Percentiles rank a stretch among this genome's conserved stretches.
These are phyloP conservation scores for Metalampra italica DNA, from an alignment of 2,888 invertebrate genomes.

Conservation along the genomic window DNA sequence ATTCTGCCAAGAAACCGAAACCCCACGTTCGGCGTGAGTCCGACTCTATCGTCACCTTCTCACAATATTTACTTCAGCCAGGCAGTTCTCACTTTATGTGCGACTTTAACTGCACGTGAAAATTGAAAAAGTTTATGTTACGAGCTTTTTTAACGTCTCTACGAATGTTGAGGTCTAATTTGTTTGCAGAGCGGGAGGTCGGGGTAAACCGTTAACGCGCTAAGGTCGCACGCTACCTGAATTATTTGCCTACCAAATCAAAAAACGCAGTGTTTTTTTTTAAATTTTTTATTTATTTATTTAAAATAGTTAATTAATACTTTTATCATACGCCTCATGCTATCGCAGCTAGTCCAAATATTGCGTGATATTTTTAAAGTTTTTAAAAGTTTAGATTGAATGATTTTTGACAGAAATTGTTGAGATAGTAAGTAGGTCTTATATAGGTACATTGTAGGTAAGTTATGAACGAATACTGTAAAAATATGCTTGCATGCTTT, in stretches of 20 bases:
- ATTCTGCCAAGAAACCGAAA: background rate
- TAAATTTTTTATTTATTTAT: too few relatives aligned
- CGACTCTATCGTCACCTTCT: constrained; percentile 38
- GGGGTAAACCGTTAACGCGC: background rate
- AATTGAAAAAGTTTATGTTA: constrained; percentile 77
- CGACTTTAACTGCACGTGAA: constrained; percentile 70
- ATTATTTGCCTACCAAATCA: background rate
- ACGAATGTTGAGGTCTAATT: constrained; percentile 56
- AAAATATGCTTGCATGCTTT: too few relatives aligned
- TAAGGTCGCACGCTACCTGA: background rate
- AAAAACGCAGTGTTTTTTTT: background rate
- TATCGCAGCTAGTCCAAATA: too few relatives aligned
- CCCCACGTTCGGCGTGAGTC: background rate
- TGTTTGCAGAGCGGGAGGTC: constrained; percentile 19
- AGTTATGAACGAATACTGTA: too few relatives aligned
- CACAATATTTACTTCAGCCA: constrained; percentile 57
- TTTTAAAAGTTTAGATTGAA: too few relatives aligned
- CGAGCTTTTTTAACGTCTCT: constrained; percentile 60
- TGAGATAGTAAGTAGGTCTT: too few relatives aligned
- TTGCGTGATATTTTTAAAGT: too few relatives aligned
- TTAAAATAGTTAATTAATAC: too few relatives aligned
- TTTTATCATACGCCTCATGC: too few relatives aligned
- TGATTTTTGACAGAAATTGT: too few relatives aligned
- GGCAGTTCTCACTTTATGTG: constrained; percentile 58
- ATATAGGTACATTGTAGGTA: too few relatives aligned